These are phyloP conservation scores for Bufotes viridis DNA, from an alignment of 2,797 vertebrate genomes.

Conservation along the genomic window DNA sequence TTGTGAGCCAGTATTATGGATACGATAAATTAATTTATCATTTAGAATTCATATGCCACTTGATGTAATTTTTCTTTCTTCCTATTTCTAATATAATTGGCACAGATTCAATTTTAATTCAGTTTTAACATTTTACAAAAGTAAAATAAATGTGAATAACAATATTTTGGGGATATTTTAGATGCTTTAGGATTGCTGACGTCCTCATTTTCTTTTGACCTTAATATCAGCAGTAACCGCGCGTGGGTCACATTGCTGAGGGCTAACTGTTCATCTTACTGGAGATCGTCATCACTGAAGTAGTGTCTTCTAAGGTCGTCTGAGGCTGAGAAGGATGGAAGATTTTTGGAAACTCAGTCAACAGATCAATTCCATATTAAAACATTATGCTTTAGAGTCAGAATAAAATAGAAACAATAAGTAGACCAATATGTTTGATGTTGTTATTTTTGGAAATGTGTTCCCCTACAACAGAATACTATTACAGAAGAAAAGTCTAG, in stretches of 20 bases:
- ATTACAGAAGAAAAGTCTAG: not conserved
- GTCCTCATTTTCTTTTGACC: conserved; percentile 9
- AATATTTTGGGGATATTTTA: conserved; percentile 24
- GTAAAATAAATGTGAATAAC: conserved; percentile 7
- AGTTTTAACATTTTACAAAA: not conserved
- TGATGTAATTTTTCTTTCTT: not conserved
- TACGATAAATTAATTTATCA: not conserved
- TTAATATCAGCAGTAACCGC: conserved; percentile 33
- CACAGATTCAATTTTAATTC: not conserved
- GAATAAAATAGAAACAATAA: not conserved
- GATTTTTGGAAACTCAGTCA: conserved; percentile 10
- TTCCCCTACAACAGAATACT: not conserved
- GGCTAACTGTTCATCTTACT: conserved; percentile 13
- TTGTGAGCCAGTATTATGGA: not conserved
- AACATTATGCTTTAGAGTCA: not conserved
- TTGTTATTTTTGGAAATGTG: not conserved
- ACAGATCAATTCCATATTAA: conserved; percentile 19
- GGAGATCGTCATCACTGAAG: conserved; percentile 11
- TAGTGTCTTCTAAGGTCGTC: conserved; percentile 20
- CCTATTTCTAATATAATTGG: not conserved
- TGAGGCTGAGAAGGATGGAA: conserved; percentile 21
- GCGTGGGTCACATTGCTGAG: conserved; percentile 40
- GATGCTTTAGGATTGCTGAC: conserved; percentile 30
- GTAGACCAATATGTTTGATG: too few relatives aligned
- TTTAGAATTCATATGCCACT: not conserved